phyloP scores from a whole-genome alignment of 2,113 vertebrate species.

The Elgaria multicarinata region DNA sequence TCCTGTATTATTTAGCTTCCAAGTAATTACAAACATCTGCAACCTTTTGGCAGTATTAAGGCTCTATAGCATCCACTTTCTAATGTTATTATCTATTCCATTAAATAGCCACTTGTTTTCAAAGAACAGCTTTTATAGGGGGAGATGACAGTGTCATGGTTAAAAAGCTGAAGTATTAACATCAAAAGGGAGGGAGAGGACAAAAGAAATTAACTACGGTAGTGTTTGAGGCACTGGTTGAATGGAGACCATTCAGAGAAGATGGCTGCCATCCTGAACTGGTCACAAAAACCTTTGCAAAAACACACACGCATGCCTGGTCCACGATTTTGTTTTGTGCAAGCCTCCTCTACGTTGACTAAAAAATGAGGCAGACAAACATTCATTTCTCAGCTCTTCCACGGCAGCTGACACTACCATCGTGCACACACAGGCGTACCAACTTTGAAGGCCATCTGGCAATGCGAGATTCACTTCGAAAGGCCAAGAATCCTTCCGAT shows the following conservation, averaged over 20 bases:
- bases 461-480: constrained; percentile 30
- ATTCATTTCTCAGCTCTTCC: constrained; percentile 30
- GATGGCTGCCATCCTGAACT: constrained; percentile 21
- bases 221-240: neutral
- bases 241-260: constrained; percentile 14
- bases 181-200: neutral
- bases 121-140: neutral
- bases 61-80: neutral
- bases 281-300: constrained; percentile 17
- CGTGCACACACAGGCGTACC: neutral
- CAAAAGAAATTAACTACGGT: neutral
- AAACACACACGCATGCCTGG: neutral
- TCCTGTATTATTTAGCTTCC: constrained; percentile 9
- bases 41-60: constrained; percentile 18
- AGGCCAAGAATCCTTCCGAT: constrained; percentile 9
- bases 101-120: constrained; percentile 13
- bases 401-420: constrained; percentile 61
- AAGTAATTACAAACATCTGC: constrained; percentile 5
- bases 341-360: constrained; percentile 33
- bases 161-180: neutral
- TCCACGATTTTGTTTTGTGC: constrained; percentile 22
- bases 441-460: constrained; percentile 26
- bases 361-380: neutral
- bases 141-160: neutral
- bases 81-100: neutral